These are phyloP conservation scores for Fragum fragum DNA, from an alignment of 2,888 invertebrate species.

Conservation along the genomic window DNA sequence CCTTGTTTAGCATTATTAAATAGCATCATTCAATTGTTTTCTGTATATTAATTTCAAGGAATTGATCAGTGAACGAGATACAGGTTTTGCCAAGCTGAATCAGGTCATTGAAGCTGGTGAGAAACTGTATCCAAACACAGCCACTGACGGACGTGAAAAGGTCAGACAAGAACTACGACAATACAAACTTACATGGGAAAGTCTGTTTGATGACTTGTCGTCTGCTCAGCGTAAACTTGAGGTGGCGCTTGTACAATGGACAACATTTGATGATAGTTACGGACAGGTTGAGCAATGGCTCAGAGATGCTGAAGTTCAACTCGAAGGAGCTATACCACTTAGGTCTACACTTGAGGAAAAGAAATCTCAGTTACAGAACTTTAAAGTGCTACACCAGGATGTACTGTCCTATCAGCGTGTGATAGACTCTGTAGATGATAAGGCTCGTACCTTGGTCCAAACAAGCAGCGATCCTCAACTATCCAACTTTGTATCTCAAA, in stretches of 20 bases:
- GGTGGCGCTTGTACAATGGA: conserved; percentile 96
- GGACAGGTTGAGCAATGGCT: conserved; percentile 94
- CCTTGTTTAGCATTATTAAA: too few species aligned
- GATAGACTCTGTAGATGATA: conserved; percentile 96
- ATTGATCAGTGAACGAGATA: conserved; percentile 92
- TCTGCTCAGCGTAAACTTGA: conserved; percentile 95
- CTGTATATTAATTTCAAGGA: conserved; percentile 74
- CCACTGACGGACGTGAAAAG: conserved; percentile 95
- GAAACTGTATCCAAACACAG: conserved; percentile 96
- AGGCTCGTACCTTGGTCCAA: conserved; percentile 91
- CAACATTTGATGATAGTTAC: conserved; percentile 95
- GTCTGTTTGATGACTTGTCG: conserved; percentile 93
- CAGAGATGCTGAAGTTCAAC: conserved; percentile 91
- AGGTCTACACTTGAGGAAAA: conserved; percentile 97
- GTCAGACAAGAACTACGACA: conserved; percentile 94
- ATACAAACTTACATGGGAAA: conserved; percentile 95
- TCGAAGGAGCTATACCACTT: conserved; percentile 93
- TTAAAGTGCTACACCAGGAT: conserved; percentile 93
- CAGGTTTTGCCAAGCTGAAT: conserved; percentile 93
- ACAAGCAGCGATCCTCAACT: conserved; percentile 89
- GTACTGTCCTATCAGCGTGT: conserved; percentile 95
- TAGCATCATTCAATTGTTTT: too few species aligned
- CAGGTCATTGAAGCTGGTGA: conserved; percentile 93
- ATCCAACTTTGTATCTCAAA: conserved; percentile 78
- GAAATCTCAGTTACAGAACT: conserved; percentile 90